Evolutionary conservation across 1,140 invertebrate genomes (phyloP).

Genomic region (Danaus melanippus): DNA sequence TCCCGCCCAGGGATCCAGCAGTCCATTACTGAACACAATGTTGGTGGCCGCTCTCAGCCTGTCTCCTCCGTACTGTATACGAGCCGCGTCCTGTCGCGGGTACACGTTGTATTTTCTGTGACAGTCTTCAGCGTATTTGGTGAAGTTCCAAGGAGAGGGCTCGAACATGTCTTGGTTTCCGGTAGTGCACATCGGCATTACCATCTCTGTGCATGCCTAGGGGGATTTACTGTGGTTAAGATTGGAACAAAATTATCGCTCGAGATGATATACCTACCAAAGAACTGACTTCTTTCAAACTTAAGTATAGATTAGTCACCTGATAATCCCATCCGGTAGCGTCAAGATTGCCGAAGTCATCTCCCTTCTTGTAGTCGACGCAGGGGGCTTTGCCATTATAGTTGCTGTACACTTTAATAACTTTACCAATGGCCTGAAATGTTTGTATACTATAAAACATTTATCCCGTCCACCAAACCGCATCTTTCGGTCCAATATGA

Average conservation of each 20-base stretch:
- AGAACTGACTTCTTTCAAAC: no score
- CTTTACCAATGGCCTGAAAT: conserved; percentile 76
- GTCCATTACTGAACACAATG: conserved; percentile 93
- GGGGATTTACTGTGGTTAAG: conserved; percentile 24
- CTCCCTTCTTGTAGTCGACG: conserved; percentile 69
- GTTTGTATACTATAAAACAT: no score
- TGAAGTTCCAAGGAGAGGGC: conserved; percentile 81
- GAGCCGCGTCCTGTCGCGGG: conserved; percentile 78
- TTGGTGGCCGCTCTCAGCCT: conserved; percentile 79
- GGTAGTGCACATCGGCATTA: conserved; percentile 92
- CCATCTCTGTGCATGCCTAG: conserved; percentile 95
- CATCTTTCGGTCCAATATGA: no score
- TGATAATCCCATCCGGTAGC: conserved; percentile 82
- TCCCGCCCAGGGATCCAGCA: conserved; percentile 93
- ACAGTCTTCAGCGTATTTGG: conserved; percentile 77
- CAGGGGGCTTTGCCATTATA: conserved; percentile 82
- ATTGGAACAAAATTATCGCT: not conserved
- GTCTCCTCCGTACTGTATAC: conserved; percentile 86
- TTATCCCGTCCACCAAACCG: no score
- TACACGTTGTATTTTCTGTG: conserved; percentile 78
- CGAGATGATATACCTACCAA: no score
- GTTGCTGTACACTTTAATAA: conserved; percentile 85
- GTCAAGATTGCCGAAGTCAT: conserved; percentile 74
- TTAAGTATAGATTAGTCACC: conserved; percentile 58
- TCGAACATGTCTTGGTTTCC: conserved; percentile 90